Evolutionary conservation across 2,113 vertebrate species (phyloP).

Genomic region (Corvus moneduloides): DNA sequence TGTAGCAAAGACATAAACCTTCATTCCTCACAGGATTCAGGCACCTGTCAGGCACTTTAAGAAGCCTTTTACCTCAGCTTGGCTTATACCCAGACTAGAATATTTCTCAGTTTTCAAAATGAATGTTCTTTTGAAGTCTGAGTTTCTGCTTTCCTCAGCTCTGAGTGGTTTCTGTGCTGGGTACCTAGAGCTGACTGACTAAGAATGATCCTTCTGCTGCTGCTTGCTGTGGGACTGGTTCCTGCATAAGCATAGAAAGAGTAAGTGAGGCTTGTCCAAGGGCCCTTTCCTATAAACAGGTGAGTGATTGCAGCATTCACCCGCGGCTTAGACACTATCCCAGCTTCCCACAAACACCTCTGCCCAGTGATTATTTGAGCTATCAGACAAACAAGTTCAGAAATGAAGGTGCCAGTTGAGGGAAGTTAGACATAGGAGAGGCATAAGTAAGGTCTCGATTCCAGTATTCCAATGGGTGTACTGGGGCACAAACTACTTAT

Average conservation of each 20-base stretch:
- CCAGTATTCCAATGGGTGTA: background rate
- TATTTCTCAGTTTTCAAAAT: background rate
- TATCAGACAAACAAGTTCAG: background rate
- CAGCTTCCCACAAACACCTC: background rate
- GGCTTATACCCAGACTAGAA: background rate
- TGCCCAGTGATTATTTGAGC: background rate
- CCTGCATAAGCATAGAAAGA: background rate
- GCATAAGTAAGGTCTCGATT: background rate
- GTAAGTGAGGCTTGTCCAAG: background rate
- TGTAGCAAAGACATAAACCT: background rate
- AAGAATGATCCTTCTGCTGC: background rate
- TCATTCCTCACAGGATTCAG: background rate
- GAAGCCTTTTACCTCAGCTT: background rate
- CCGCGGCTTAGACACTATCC: fast-evolving
- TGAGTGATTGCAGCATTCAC: background rate
- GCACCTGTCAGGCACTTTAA: background rate
- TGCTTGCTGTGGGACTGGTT: background rate
- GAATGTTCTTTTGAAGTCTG: background rate
- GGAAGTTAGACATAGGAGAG: background rate
- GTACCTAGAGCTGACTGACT: background rate
- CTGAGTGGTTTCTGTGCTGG: background rate
- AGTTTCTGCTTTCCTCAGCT: background rate
- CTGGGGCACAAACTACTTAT: background rate
- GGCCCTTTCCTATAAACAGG: background rate
- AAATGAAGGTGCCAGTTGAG: background rate